A percentile compares a stretch with the other conserved stretches of the same genome.
Conservation (phyloP, 2,888 invertebrate genomes). For the Hemithea aestivaria region DNA sequence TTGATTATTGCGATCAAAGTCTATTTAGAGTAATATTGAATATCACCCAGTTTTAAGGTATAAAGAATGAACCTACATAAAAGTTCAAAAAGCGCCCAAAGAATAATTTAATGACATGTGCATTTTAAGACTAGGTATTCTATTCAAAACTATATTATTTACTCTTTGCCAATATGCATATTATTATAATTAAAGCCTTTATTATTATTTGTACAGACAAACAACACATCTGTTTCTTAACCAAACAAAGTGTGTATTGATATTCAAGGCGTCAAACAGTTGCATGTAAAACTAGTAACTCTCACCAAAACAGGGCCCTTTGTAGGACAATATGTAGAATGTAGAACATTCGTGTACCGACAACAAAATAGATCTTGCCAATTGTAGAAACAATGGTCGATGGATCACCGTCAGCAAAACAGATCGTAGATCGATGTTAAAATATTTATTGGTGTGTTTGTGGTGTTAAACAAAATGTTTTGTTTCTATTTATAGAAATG, state of each 20-base stretch:
- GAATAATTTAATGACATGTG: too few species aligned
- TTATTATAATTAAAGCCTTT: too few species aligned
- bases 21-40: too few species aligned
- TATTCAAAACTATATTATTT: too few species aligned
- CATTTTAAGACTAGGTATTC: too few species aligned
- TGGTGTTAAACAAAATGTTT: slow-evolving; percentile 13
- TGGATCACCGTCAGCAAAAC: slow-evolving; percentile 42
- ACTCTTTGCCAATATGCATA: too few species aligned
- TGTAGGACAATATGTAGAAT: slow-evolving; percentile 16
- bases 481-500: background rate
- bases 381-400: slow-evolving; percentile 44
- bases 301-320: slow-evolving; percentile 6
- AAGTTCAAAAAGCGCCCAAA: too few species aligned
- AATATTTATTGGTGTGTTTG: slow-evolving; percentile 16
- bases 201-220: too few species aligned
- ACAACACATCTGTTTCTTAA: too few species aligned
- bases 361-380: slow-evolving; percentile 37
- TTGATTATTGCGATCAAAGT: too few species aligned
- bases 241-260: background rate
- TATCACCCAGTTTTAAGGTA: too few species aligned
- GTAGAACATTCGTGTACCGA: slow-evolving; percentile 21
- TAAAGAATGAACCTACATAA: too few species aligned
- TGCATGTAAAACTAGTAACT: slow-evolving; percentile 8
- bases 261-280: slow-evolving; percentile 6
- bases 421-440: slow-evolving; percentile 16